Conservation (phyloP, 2,797 vertebrate genomes). For the Xenops minutus region DNA sequence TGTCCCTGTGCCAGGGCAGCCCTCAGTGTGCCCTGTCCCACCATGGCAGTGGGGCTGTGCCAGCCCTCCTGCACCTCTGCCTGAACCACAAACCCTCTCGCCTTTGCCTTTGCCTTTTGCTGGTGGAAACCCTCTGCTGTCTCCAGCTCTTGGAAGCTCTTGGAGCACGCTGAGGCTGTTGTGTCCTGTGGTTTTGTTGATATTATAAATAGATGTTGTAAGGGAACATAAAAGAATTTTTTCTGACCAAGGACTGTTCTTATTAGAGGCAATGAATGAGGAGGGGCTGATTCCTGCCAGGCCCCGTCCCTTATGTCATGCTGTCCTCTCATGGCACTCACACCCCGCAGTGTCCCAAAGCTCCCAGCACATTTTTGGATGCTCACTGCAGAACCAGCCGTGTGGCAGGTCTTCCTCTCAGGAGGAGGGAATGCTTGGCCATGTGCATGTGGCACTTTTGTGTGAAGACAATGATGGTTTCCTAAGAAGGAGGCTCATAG, state of each 20-base stretch:
- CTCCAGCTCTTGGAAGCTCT: not conserved
- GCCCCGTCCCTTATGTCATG: fast-evolving
- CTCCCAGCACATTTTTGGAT: not conserved
- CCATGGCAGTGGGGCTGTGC: fast-evolving
- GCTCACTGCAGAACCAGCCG: fast-evolving
- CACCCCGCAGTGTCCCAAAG: fast-evolving
- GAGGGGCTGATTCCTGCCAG: not conserved
- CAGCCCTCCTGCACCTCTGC: fast-evolving
- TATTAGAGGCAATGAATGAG: not conserved
- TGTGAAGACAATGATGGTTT: not conserved
- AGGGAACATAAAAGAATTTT: not conserved
- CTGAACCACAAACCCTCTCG: fast-evolving
- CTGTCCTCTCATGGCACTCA: not conserved
- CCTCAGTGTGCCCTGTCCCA: too few species aligned
- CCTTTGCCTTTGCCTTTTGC: too few species aligned
- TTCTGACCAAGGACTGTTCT: not conserved
- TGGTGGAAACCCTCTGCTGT: not conserved
- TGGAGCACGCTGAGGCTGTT: not conserved
- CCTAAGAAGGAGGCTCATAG: too few species aligned
- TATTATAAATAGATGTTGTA: not conserved
- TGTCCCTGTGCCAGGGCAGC: fast-evolving
- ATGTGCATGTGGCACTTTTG: fast-evolving
- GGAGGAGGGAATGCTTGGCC: not conserved
- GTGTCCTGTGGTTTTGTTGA: not conserved
- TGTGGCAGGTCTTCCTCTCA: not conserved